Percentiles rank a stretch among this genome's conserved stretches.
These are phyloP conservation scores for Bombylius major DNA, from an alignment of 2,888 invertebrate species.

Conservation along the genomic window DNA sequence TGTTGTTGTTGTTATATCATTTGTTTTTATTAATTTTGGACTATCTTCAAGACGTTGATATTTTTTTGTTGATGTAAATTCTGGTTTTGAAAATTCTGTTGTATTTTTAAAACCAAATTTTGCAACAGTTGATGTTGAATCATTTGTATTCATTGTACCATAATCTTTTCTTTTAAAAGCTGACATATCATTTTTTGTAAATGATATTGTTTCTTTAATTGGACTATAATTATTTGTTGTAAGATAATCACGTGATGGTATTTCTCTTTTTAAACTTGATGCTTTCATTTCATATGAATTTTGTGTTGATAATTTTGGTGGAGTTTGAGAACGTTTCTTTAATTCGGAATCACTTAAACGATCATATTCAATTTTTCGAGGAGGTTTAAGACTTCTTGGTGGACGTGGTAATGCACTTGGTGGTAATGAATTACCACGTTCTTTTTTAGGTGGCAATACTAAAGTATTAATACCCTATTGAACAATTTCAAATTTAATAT, in stretches of 20 bases:
- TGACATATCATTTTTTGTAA: conserved; percentile 10
- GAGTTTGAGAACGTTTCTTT: conserved; percentile 15
- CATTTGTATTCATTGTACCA: conserved; percentile 13
- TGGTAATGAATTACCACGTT: conserved; percentile 17
- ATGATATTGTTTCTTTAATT: conserved; percentile 1
- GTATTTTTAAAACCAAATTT: conserved; percentile 10
- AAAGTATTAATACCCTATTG: conserved; percentile 9
- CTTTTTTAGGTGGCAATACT: conserved; percentile 14
- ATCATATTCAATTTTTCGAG: conserved; percentile 18
- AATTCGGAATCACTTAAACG: conserved; percentile 16
- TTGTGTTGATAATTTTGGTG: conserved; percentile 14
- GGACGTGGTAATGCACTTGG: conserved; percentile 18
- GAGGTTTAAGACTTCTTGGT: conserved; percentile 16
- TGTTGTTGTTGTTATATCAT: not conserved
- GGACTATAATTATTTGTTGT: conserved; percentile 9
- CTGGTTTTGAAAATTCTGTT: conserved; percentile 13
- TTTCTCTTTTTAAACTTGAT: conserved; percentile 13
- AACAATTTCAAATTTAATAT: too few species aligned
- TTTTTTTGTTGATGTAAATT: conserved; percentile 16
- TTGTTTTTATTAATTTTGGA: conserved; percentile 2
- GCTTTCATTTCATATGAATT: conserved; percentile 15
- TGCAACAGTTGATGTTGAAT: not conserved
- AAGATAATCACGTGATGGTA: conserved; percentile 4
- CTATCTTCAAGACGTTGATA: conserved; percentile 17
- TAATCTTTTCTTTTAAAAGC: conserved; percentile 14